Percentiles rank a stretch among this genome's conserved stretches.
These are phyloP conservation scores for Smittia sp. DNA, from an alignment of 2,888 invertebrate genomes.

Conservation along the genomic window DNA sequence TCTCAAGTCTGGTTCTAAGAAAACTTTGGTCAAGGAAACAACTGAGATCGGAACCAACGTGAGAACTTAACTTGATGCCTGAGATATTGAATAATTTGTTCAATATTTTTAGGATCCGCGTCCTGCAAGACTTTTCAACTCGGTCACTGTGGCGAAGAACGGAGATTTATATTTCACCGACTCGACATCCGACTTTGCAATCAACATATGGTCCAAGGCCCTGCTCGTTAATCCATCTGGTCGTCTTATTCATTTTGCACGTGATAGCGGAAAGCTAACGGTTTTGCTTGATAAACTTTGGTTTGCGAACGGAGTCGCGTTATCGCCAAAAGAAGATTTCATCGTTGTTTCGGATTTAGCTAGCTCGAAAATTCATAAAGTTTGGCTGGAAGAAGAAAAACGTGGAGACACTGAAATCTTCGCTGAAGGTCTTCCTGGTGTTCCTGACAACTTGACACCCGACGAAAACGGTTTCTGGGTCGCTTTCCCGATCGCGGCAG, in stretches of 20 bases:
- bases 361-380: slow-evolving; percentile 65
- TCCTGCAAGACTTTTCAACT: slow-evolving; percentile 68
- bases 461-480: slow-evolving; percentile 69
- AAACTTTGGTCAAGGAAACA: slow-evolving; percentile 63
- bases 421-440: slow-evolving; percentile 72
- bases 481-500: slow-evolving; percentile 58
- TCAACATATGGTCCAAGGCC: slow-evolving; percentile 71
- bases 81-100: too few species aligned
- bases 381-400: slow-evolving; percentile 76
- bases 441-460: slow-evolving; percentile 54
- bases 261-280: slow-evolving; percentile 70
- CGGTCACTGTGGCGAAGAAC: slow-evolving; percentile 69
- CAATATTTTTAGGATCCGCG: slow-evolving; percentile 58
- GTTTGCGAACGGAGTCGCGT: slow-evolving; percentile 84
- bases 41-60: slow-evolving; percentile 56
- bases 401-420: slow-evolving; percentile 76
- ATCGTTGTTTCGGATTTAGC: slow-evolving; percentile 74
- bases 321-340: slow-evolving; percentile 79
- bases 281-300: slow-evolving; percentile 73
- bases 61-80: slow-evolving; percentile 58
- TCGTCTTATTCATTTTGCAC: slow-evolving; percentile 78
- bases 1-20: slow-evolving; percentile 67
- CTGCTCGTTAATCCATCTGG: slow-evolving; percentile 72
- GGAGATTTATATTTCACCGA: slow-evolving; percentile 90
- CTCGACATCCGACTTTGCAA: slow-evolving; percentile 68